Base-by-base conservation (phyloP, 2,797 vertebrate species). In the Crocodylus rhombifer region DNA sequence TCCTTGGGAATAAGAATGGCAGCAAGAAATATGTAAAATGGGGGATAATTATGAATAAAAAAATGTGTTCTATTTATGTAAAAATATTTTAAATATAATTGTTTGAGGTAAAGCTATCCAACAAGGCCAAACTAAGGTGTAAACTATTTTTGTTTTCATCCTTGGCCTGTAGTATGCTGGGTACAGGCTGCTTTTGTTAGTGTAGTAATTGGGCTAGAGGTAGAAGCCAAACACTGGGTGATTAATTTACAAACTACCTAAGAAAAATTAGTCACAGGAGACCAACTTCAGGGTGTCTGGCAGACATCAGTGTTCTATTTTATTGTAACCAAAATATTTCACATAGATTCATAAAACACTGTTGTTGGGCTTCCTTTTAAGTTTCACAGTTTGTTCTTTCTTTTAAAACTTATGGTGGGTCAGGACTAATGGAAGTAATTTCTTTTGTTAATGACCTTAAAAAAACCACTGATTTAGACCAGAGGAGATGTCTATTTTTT, bases 221-320 rank as follows among this genome's bases (percentile, higher is more conserved):
- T 90, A 78, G 89, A 86, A 75, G 71, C 74, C 62, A 81, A 93
- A 79, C 77, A 77, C 63, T 88, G 42, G 67, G 77, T 95, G 62
- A 89, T 92, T 89, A 87, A 80, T 92, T 97, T 95, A 94, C 85
- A 96, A 94, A 89, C 84, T 86, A 88, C 42, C 64, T 88, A 62
- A 84, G 86, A 95, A 91, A 82, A 95, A 94, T 89, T 92, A 88
- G 80, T 94, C 87, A 91, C 88, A 92, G 81, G 93, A 96, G 91
- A 94, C 77, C 80, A 95, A 87, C 82, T 79, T 95, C 76, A 84
- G 83, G 74, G 74, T 90, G 73, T 94, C 89, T 86, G 94, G 83
- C 81, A 95, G 73, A 4, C 84, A 82, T 84, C 91, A 93, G 81
- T 73, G 64, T 97, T 96, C 94, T 93, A 71, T 95, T 97, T 97